Evolutionary conservation across 1,140 invertebrate species (phyloP), one percentile per base, ranked within the genome.

Genomic region (Lordiphosa clarofinis): DNA sequence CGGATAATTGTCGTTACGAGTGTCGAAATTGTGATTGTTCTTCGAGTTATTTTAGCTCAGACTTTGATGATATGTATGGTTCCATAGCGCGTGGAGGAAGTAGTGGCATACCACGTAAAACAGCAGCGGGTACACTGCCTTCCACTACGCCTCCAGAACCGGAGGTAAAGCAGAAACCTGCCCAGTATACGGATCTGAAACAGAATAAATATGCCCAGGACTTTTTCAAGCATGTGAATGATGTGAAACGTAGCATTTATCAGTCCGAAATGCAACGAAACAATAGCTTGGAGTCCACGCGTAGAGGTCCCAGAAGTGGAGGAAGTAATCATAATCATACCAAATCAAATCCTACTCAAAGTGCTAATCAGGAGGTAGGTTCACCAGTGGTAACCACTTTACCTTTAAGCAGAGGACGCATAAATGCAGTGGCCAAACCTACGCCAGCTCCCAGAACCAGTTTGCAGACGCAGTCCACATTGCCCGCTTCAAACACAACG

Each of bases 11-110:
- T 42, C 87, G 86, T 0, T 88, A 86, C 19, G 88, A 88, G 42
- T 89, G 88, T 13, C 73, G 87, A 8, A 89, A 89, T 12, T 89
- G 88, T 10, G 88, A 89, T 31, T 89, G 88, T 49, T 89, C 88
- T 4, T 89, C 88, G 0, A 88, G 84, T 10, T 89, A 89, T 37
- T 89, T 89, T 12, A 88, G 87, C n/a, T 89, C 88, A 1, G 88
- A 89, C 6, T 89, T 89, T 31, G 88, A 89, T 52, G 88, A 89
- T 9, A 58, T 86, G 2, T 88, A 88, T 11, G 72, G 87, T 0
- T 81, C 74, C 2, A 71, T 82, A 56, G 75, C 73, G 0, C 81
- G 81, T 4, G 61, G 78, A 4, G 75, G 81, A 9, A 78, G 78
- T 50, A 87, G 84, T 12, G 84, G 84, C 10, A 88, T 88, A 24